Evolutionary conservation across 2,888 invertebrate genomes (phyloP), one percentile per base, ranked within the genome.

Genomic region (Elysia crispata): DNA sequence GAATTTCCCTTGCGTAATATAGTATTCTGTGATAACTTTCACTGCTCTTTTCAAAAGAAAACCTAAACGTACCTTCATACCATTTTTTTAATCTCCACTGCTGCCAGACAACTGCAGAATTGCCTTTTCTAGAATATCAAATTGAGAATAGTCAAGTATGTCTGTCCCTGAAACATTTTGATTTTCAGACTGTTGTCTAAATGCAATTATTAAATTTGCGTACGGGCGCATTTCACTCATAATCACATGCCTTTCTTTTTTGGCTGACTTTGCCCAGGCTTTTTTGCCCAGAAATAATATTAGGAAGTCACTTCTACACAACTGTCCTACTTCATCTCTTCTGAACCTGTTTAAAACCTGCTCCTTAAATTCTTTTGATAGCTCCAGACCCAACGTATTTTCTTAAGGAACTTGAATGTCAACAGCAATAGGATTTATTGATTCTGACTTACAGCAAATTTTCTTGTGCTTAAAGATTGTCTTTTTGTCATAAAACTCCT

Each of bases 201-300:
- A 41, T 41, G 41, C 41, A 41, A 41, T 41, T 30, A 70, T 70
- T 30, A 70, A 31, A 33, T 70, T 70, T 15, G 70, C 33, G n/a
- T 31, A 23, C 41, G 33, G 33, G 20, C 70, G 20, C 70, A 70
- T 70, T 18, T 70, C 70, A 5, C 13, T 20, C 70, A 31, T 31
- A n/a, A 70, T 20, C 1, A 70, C 70, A 31, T 70, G 70, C 41
- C 33, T 70, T 33, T 70, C 70, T 41, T 70, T 30, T 23, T 70
- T 70, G 20, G 41, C 33, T 28, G 33, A 33, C 30, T 70, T 70
- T 30, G 41, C 70, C 70, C 33, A 70, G 18, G 18, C 20, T 23
- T 33, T 30, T 33, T 70, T 31, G n/a, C 30, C 70, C 5, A 73
- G 18, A 13, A 73, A 15, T 20, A 73, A 23, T 23, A 25, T 28